Evolutionary conservation across 1,140 invertebrate genomes (phyloP), one percentile per base, ranked within the genome.

Genomic region (Mya arenaria): DNA sequence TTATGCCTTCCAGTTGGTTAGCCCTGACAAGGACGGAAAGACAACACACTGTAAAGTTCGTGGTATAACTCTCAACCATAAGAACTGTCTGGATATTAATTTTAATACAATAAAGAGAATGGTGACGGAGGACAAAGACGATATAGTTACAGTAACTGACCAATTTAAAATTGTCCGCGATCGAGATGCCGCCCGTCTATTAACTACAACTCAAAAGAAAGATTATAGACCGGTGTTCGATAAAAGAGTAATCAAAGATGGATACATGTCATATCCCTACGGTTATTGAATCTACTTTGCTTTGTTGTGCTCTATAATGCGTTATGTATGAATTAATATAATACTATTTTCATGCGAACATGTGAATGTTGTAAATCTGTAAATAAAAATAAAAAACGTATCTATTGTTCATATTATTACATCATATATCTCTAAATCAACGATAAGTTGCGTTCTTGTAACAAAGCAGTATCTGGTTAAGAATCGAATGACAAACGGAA

Each of bases 51-150:
- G 68, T 63, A 81, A 81, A 52, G 41, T 81, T 3, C 30, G 77
- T 34, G 77, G 77, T 13, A 55, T 81, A 32, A 81, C 78, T 19
- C 58, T 81, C 1, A 81, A 81, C 52, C 73, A 36, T 34, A 81
- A 66, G 23, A 72, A 71, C 17, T 4, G 2, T 15, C 30, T 44
- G n/a, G 3, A 39, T 41, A 44, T 81, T 4, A 81, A 81, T 39
- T 72, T 60, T 39, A 25, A 73, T 25, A 30, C 34, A 5, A 17
- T 81, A 2, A 39, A 62, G 48, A 41, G 60, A 15, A 28, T 73
- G 17, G 55, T 71, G 5, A 58, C 71, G 36, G 39, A 56, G 37
- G 32, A 36, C 15, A 28, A 1, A 15, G n/a, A 58, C 30, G 71
- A 28, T 5, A 56, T 3, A 15, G 52, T 36, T 4, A 15, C 71